A percentile compares a stretch with the other conserved stretches of the same genome.
Evolutionary conservation across 92 coral and sea anemone species (phyloP).

Genomic region (Phenganax stokvisi): DNA sequence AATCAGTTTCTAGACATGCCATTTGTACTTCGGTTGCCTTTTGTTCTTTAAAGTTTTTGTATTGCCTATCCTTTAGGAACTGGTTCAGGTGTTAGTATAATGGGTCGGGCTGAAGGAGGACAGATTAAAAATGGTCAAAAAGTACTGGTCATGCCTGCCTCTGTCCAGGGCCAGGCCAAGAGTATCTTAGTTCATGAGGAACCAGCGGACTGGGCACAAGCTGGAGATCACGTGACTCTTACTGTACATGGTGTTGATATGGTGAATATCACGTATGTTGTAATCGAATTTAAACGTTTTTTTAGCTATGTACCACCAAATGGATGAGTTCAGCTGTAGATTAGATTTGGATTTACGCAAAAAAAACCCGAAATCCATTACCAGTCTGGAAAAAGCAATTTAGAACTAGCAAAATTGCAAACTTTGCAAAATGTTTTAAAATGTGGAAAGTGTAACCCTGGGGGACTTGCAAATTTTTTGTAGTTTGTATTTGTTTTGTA

Average conservation of each 20-base stretch:
- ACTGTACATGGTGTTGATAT: constrained; percentile 75
- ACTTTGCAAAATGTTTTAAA: no score
- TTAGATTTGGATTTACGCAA: background rate
- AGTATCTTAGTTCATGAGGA: constrained; percentile 81
- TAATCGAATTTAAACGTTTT: background rate
- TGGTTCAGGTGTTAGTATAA: constrained; percentile 79
- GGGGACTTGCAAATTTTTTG: no score
- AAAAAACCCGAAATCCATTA: background rate
- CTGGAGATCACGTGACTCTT: constrained; percentile 88
- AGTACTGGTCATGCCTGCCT: constrained; percentile 86
- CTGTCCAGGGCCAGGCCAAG: constrained; percentile 73
- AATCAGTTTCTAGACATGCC: no score
- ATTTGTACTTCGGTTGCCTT: background rate
- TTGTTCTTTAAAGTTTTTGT: background rate
- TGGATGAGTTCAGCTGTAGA: no score
- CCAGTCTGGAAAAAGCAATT: no score
- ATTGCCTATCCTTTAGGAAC: constrained; percentile 49
- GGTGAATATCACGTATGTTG: constrained; percentile 86
- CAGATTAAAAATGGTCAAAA: constrained; percentile 68
- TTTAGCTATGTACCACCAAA: background rate
- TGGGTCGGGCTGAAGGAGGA: constrained; percentile 85
- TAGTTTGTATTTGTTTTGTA: no score
- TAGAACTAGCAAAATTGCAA: no score
- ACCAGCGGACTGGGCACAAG: constrained; percentile 76
- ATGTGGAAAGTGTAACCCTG: no score